phyloP scores from a whole-genome alignment of 2,888 invertebrate genomes.

The Noctua comes region DNA sequence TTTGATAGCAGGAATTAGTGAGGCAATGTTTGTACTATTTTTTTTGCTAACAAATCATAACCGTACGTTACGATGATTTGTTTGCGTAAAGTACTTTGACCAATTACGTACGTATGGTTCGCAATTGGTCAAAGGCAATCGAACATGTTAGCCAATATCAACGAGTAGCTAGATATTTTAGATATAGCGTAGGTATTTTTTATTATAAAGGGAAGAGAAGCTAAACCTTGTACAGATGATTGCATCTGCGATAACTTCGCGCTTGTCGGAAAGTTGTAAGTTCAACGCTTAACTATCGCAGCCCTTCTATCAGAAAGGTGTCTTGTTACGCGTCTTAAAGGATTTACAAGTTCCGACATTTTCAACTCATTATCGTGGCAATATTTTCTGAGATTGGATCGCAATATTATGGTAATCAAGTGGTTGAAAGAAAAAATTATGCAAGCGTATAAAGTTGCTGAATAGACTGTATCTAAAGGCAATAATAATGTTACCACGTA shows the following conservation, averaged over 20 bases:
- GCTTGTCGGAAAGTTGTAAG: conserved; percentile 25
- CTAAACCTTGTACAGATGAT: conserved; percentile 2
- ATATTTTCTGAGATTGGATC: neutral
- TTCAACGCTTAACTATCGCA: conserved; percentile 9
- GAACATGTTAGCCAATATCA: neutral
- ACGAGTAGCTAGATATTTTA: neutral
- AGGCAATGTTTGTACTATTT: too few species aligned
- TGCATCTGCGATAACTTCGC: conserved; percentile 17
- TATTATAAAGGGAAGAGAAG: neutral
- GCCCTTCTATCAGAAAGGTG: conserved; percentile 27
- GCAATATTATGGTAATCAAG: neutral
- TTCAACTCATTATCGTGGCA: neutral
- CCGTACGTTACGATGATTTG: neutral
- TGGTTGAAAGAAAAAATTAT: neutral
- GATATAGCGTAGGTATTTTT: neutral
- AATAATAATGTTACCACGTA: neutral
- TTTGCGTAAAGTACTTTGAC: neutral
- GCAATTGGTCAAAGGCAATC: neutral
- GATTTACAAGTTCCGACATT: conserved; percentile 13
- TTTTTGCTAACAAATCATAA: neutral
- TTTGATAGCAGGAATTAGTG: neutral
- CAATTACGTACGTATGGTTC: neutral
- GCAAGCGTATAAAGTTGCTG: neutral
- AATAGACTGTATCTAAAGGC: neutral
- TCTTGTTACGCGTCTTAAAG: neutral